A percentile compares a stretch with the other conserved stretches of the same genome.
Evolutionary conservation across 2,888 invertebrate genomes (phyloP).

Genomic region (Ennomos fuscantarius): DNA sequence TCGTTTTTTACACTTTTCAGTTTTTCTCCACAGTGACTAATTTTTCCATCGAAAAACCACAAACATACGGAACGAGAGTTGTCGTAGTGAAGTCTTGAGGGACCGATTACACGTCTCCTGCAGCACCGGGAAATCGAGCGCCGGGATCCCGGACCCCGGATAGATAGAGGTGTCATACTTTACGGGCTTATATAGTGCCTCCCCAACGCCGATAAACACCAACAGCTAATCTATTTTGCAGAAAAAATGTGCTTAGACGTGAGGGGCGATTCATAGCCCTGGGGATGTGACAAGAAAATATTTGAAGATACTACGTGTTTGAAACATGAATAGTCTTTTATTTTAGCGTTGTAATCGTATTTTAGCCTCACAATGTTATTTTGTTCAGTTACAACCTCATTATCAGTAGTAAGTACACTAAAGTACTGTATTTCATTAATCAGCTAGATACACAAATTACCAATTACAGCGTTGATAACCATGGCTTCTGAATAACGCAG

Average conservation of each 20-base stretch:
- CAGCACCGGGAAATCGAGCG: constrained; percentile 25
- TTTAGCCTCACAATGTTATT: too few relatives aligned
- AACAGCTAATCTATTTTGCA: constrained; percentile 40
- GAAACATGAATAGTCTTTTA: too few relatives aligned
- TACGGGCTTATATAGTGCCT: constrained; percentile 45
- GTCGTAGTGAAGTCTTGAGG: constrained; percentile 45
- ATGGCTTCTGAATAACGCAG: constrained; percentile 25
- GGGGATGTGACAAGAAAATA: constrained; percentile 14
- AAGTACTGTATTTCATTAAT: not conserved
- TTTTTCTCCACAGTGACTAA: constrained; percentile 34
- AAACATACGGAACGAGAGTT: constrained; percentile 20
- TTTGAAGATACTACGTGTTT: constrained; percentile 5
- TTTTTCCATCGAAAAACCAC: constrained; percentile 35
- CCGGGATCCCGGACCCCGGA: constrained; percentile 11
- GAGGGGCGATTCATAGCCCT: constrained; percentile 30
- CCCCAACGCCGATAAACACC: constrained; percentile 42
- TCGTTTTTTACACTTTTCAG: constrained; percentile 34
- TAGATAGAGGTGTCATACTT: constrained; percentile 31
- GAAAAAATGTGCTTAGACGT: constrained; percentile 42
- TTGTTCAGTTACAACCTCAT: too few relatives aligned
- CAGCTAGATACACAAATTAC: constrained; percentile 9
- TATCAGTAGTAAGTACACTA: too few relatives aligned
- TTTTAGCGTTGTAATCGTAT: too few relatives aligned
- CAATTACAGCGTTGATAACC: constrained; percentile 24
- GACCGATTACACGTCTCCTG: constrained; percentile 47